Evolutionary conservation across 2,113 vertebrate genomes (phyloP).

Genomic region (Limanda limanda): DNA sequence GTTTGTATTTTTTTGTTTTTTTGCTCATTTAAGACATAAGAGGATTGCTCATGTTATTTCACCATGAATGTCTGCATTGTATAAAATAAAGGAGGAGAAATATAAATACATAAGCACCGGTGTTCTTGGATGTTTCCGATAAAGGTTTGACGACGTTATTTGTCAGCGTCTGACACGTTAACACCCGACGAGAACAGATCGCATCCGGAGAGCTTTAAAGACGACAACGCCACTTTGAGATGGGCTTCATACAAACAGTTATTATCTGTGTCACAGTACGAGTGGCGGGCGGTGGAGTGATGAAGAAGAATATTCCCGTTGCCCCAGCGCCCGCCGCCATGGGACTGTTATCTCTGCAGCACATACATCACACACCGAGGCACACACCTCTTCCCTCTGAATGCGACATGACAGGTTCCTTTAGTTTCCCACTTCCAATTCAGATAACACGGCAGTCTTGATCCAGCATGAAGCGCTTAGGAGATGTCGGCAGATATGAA

Average conservation of each 20-base stretch:
- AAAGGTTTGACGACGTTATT: conserved; percentile 18
- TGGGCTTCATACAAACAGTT: conserved; percentile 56
- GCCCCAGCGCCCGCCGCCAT: conserved; percentile 44
- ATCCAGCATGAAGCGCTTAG: conserved; percentile 71
- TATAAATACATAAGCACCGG: neutral
- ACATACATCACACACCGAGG: conserved; percentile 72
- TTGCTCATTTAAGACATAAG: neutral
- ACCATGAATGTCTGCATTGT: too few relatives aligned
- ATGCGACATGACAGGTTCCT: conserved; percentile 77
- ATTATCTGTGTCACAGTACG: conserved; percentile 69
- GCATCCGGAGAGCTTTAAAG: conserved; percentile 39
- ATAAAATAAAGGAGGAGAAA: too few relatives aligned
- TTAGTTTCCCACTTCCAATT: conserved; percentile 73
- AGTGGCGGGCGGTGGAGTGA: conserved; percentile 58
- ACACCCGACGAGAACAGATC: conserved; percentile 27
- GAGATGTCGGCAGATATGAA: conserved; percentile 81
- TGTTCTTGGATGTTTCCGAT: conserved; percentile 29
- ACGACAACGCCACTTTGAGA: conserved; percentile 56
- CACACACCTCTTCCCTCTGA: conserved; percentile 72
- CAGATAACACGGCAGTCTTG: conserved; percentile 67
- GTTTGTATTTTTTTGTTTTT: neutral
- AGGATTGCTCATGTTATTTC: neutral
- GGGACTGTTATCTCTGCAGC: conserved; percentile 75
- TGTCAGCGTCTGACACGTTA: neutral
- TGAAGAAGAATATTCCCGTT: conserved; percentile 68